These are phyloP conservation scores for Diploptera punctata DNA, from an alignment of 2,888 invertebrate species.

Conservation along the genomic window DNA sequence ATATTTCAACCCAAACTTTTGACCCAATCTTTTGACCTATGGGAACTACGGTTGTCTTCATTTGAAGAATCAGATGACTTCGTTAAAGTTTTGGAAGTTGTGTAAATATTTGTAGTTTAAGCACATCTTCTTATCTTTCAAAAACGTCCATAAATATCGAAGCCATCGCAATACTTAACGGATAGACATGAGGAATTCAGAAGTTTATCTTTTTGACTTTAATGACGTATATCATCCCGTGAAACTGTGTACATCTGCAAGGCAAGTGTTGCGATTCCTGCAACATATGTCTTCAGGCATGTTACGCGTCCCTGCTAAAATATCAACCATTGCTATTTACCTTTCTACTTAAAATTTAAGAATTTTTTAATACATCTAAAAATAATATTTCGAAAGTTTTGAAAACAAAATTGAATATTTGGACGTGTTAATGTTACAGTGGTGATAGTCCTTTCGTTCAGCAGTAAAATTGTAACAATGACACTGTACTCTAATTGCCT, in stretches of 20 bases:
- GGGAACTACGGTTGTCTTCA: background rate
- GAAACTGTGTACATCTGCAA: background rate
- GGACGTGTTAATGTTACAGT: no score
- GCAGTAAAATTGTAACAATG: no score
- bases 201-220: background rate
- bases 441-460: no score
- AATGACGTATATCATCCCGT: background rate
- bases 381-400: no score
- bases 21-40: background rate
- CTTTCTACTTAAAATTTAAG: no score
- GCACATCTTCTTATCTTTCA: background rate
- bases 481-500: no score
- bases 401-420: no score
- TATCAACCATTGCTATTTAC: no score
- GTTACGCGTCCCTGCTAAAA: no score
- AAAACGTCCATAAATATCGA: background rate
- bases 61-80: background rate
- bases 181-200: background rate
- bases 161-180: background rate
- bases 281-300: no score
- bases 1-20: background rate
- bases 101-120: background rate
- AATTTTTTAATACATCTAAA: no score
- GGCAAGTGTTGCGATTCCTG: background rate
- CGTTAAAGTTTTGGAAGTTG: background rate